Conservation (phyloP, 2,888 invertebrate species). For the Sphaerophoria taeniata region DNA sequence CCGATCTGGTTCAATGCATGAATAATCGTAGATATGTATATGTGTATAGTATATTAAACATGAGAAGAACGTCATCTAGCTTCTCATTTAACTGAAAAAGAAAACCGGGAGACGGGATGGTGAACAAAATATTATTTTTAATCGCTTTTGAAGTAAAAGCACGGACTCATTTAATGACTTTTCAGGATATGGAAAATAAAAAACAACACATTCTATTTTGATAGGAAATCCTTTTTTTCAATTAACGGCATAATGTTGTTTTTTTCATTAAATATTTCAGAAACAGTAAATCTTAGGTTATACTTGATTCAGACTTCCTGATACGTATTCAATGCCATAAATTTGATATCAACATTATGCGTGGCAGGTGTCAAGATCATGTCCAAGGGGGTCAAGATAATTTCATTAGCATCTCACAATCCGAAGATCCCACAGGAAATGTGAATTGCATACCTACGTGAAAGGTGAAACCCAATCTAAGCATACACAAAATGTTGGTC, state of each 20-base stretch:
- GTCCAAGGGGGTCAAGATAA: slow-evolving; percentile 17
- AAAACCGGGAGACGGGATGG: slow-evolving; percentile 42
- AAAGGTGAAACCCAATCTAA: not conserved
- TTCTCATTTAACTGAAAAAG: slow-evolving; percentile 69
- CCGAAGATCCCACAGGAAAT: slow-evolving; percentile 3
- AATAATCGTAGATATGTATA: slow-evolving; percentile 48
- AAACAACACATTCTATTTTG: too few relatives aligned
- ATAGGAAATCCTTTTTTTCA: too few relatives aligned
- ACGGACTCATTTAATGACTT: too few relatives aligned
- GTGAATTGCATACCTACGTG: not conserved
- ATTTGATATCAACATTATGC: slow-evolving; percentile 14
- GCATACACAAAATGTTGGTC: slow-evolving; percentile 8
- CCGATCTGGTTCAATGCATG: slow-evolving; percentile 30
- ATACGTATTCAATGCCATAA: slow-evolving; percentile 3
- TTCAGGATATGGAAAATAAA: too few relatives aligned
- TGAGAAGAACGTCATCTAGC: slow-evolving; percentile 54
- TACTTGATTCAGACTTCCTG: not conserved
- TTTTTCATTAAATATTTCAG: too few relatives aligned
- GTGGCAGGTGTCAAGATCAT: slow-evolving; percentile 37
- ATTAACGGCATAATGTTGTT: too few relatives aligned
- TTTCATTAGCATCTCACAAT: slow-evolving; percentile 38
- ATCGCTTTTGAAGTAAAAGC: too few relatives aligned
- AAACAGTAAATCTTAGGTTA: too few relatives aligned
- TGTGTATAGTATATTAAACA: slow-evolving; percentile 51
- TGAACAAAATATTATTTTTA: slow-evolving; percentile 21